phyloP scores from a whole-genome alignment of 30 jellyfish, hydroid and myxozoan species.

The Aurelia aurita region DNA sequence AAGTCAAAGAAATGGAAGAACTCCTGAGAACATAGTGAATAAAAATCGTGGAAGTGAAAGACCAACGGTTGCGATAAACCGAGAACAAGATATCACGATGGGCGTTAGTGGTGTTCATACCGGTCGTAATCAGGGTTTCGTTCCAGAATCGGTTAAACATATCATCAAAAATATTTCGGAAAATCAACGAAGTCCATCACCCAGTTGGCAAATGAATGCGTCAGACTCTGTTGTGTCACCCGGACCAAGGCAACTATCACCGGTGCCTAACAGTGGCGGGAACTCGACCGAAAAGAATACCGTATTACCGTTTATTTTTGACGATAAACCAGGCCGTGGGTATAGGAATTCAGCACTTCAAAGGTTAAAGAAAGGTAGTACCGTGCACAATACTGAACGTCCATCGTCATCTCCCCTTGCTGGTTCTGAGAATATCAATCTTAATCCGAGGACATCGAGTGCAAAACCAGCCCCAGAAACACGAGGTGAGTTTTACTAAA shows the following conservation, averaged over 20 bases:
- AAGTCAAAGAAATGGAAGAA: not conserved
- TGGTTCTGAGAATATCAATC: constrained; percentile 16
- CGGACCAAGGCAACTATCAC: not conserved
- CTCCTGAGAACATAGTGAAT: not conserved
- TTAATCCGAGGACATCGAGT: constrained; percentile 47
- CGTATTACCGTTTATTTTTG: constrained; percentile 46
- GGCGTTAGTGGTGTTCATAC: not conserved
- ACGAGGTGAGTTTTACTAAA: constrained; percentile 20
- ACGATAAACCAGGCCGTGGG: not conserved
- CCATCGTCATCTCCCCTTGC: not conserved
- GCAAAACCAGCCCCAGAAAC: constrained; percentile 48
- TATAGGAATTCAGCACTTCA: not conserved
- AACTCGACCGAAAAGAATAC: not conserved
- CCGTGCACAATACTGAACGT: not conserved
- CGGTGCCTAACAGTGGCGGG: not conserved
- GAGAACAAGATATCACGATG: not conserved
- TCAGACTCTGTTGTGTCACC: not conserved
- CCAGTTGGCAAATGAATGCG: not conserved
- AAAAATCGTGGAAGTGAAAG: not conserved
- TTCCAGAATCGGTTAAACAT: constrained; percentile 5
- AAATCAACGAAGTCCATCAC: not conserved
- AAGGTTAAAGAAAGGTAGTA: not conserved
- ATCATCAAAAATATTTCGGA: not conserved
- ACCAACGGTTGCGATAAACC: too few relatives aligned
- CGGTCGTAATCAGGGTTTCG: not conserved